Evolutionary conservation across 2,888 invertebrate species (phyloP).

Genomic region (Candidula unifasciata): DNA sequence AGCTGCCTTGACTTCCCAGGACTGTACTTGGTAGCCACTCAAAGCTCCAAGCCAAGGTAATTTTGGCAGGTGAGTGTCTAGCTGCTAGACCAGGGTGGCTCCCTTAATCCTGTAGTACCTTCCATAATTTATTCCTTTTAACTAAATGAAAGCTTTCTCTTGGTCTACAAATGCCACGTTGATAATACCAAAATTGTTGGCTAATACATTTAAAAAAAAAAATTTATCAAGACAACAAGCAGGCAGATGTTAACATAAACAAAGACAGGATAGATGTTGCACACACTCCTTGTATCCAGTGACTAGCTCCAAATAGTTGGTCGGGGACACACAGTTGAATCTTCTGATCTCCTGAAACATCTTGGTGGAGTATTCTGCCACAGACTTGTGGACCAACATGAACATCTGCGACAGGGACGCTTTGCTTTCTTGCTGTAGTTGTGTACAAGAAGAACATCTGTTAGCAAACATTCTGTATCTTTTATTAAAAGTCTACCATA

Average conservation of each 20-base stretch:
- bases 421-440: constrained; percentile 74
- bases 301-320: constrained; percentile 91
- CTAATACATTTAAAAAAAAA: neutral
- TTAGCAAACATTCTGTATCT: neutral
- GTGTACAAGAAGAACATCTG: neutral
- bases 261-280: neutral
- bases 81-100: too few relatives aligned
- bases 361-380: constrained; percentile 84
- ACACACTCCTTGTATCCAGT: constrained; percentile 87
- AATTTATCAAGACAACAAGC: neutral
- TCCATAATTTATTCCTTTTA: too few relatives aligned
- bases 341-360: constrained; percentile 89
- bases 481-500: neutral
- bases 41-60: too few relatives aligned
- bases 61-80: too few relatives aligned
- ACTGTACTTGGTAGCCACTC: too few relatives aligned
- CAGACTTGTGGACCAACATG: constrained; percentile 89
- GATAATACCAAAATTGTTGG: too few relatives aligned
- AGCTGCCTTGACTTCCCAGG: too few relatives aligned
- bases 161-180: too few relatives aligned
- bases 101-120: too few relatives aligned
- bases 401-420: constrained; percentile 84
- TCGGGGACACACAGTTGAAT: constrained; percentile 92
- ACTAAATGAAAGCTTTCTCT: too few relatives aligned
- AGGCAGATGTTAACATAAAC: neutral